Evolutionary conservation across 2,888 invertebrate species (phyloP).

Genomic region (Tiphia femorata): DNA sequence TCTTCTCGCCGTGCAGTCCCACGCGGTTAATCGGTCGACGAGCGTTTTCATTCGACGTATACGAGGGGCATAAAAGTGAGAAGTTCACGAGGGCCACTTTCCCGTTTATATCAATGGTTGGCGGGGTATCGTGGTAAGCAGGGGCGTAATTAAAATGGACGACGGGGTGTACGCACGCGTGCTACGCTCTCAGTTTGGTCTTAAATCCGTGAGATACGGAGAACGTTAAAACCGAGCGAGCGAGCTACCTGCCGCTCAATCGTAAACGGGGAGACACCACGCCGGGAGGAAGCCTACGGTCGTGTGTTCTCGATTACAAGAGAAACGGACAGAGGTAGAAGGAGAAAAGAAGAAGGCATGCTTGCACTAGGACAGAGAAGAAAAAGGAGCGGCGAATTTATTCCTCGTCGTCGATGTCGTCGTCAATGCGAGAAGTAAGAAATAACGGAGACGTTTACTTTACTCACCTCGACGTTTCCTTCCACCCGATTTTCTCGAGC

Average conservation of each 20-base stretch:
- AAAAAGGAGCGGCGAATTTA: too few species aligned
- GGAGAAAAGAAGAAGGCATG: not conserved
- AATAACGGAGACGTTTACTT: too few species aligned
- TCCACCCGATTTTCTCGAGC: too few species aligned
- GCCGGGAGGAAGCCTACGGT: slow-evolving; percentile 8
- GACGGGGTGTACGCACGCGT: slow-evolving; percentile 4
- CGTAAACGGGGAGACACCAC: slow-evolving; percentile 20
- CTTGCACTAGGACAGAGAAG: not conserved
- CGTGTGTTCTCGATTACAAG: slow-evolving; percentile 1
- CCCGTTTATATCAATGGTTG: slow-evolving; percentile 14
- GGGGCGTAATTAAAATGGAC: slow-evolving; percentile 15
- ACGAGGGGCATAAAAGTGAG: not conserved
- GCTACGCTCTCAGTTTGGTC: slow-evolving; percentile 26
- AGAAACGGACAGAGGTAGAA: not conserved
- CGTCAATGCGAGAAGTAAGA: not conserved
- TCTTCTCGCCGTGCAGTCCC: too few species aligned
- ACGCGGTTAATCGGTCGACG: too few species aligned
- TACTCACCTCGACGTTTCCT: too few species aligned
- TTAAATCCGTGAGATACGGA: slow-evolving; percentile 23
- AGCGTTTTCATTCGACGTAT: not conserved
- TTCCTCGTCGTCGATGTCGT: too few species aligned
- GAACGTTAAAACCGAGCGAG: slow-evolving; percentile 19
- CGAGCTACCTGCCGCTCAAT: slow-evolving; percentile 15
- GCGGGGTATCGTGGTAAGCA: too few species aligned
- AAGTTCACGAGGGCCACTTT: slow-evolving; percentile 12